Percentiles rank a stretch among this genome's conserved stretches.
These are phyloP conservation scores for Pterostichus madidus DNA, from an alignment of 2,888 invertebrate genomes.

Conservation along the genomic window DNA sequence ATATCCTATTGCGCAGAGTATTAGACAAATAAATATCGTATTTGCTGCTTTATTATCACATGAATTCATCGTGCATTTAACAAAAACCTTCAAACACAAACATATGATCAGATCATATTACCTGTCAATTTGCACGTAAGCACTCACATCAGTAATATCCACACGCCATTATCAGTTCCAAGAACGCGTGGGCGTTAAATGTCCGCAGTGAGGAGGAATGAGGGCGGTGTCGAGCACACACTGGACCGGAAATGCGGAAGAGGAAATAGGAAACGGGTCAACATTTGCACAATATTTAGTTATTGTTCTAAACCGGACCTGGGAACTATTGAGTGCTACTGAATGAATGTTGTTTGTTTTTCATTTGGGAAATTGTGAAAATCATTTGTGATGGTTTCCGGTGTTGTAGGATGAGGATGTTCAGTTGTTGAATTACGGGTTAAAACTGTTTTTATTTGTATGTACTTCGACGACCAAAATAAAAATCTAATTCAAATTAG, in stretches of 20 bases:
- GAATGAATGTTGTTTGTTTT: constrained; percentile 2
- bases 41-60: no score
- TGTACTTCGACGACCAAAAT: no score
- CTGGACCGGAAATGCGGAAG: constrained; percentile 52
- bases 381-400: constrained; percentile 5
- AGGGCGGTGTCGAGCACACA: not conserved
- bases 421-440: not conserved
- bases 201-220: not conserved
- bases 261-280: constrained; percentile 66
- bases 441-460: not conserved
- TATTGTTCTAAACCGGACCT: constrained; percentile 54
- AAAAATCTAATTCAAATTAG: no score
- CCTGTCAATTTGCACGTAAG: constrained; percentile 18
- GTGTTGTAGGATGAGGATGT: not conserved
- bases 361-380: constrained; percentile 13
- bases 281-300: constrained; percentile 63
- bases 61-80: no score
- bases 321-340: not conserved
- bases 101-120: not conserved
- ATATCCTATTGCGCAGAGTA: no score
- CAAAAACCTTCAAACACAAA: no score
- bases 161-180: constrained; percentile 14
- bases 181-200: constrained; percentile 14
- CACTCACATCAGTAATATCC: constrained; percentile 2
- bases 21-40: no score